Evolutionary conservation across 2,113 vertebrate species (phyloP), one percentile per base, ranked within the genome.

Genomic region (Brachypodius melanocephalos): DNA sequence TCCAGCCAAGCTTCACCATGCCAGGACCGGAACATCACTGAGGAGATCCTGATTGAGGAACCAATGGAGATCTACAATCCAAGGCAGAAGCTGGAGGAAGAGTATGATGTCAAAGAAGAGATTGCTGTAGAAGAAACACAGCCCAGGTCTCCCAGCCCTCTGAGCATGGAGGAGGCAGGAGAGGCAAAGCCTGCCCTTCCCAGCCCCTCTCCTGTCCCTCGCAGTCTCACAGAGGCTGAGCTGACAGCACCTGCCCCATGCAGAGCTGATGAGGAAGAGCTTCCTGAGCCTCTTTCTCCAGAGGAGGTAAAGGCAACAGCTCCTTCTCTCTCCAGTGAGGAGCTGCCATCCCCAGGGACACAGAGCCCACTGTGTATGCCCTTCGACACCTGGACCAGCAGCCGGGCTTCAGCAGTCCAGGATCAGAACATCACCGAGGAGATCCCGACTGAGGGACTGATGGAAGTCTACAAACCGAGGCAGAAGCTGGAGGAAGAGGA

Each of bases 1-100:
- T 17, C 6, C 51, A 31, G 28, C 17, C 52, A 55, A 31, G 18
- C 18, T 55, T 20, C 52, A 55, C 31, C 31, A 20, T 5, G 5
- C 12, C 52, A 20, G 31, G 18, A 20, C 3, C 1, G 0, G 5
- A 55, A 55, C 18, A 32, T 55, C 18, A 52, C 26, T 1, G 5
- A 52, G 26, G 49, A 52, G 49, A 6, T 29, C 9, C 8, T 29
- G 14, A 51, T 16, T 26, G 14, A 54, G 29, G 29, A 11, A 54
- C 6, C 5, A 6, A 31, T 19, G 10, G 52, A 32, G 31, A 12
- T 10, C 24, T 49, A 49, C 24, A 49, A 25, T 25, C 48, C 2
- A 13, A 52, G 28, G 17, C 52, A 54, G 17, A 54, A 54, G 52
- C 7, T 19, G 17, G 17, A 32, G 18, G 54, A n/a, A n/a, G 55